Evolutionary conservation across 2,888 invertebrate genomes (phyloP).

Genomic region (Tinea trinotella): DNA sequence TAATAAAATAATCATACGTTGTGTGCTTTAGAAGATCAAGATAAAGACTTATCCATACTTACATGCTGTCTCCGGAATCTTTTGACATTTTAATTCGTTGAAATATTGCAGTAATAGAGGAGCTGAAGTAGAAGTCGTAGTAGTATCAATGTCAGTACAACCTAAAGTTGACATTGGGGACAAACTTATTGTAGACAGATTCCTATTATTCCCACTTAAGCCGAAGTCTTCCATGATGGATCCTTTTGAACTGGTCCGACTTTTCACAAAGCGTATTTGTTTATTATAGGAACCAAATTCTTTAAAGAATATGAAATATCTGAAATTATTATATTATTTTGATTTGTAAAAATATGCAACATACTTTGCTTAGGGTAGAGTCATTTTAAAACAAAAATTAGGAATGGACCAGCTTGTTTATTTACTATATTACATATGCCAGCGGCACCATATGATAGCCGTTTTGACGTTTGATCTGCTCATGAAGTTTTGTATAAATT

Average conservation of each 20-base stretch:
- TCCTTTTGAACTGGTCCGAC: slow-evolving; percentile 60
- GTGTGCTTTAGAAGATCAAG: too few relatives aligned
- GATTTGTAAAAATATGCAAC: slow-evolving; percentile 12
- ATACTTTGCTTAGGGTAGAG: too few relatives aligned
- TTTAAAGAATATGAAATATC: slow-evolving; percentile 70
- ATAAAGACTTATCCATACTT: slow-evolving; percentile 38
- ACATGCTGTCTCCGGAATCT: slow-evolving; percentile 54
- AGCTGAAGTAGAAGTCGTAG: slow-evolving; percentile 32
- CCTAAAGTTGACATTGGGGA: slow-evolving; percentile 39
- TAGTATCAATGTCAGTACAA: slow-evolving; percentile 42
- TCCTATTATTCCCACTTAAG: slow-evolving; percentile 27
- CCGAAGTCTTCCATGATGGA: slow-evolving; percentile 59
- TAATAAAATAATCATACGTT: too few relatives aligned
- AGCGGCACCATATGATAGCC: too few relatives aligned
- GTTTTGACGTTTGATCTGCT: too few relatives aligned
- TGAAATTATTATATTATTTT: slow-evolving; percentile 36
- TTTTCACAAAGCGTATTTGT: slow-evolving; percentile 56
- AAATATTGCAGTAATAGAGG: slow-evolving; percentile 32
- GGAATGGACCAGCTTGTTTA: too few relatives aligned
- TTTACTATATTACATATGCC: too few relatives aligned
- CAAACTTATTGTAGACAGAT: slow-evolving; percentile 35
- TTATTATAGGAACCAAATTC: slow-evolving; percentile 67
- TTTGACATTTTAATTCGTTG: slow-evolving; percentile 32
- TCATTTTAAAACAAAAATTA: too few relatives aligned
- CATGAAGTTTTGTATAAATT: too few relatives aligned